These are phyloP conservation scores for Papilio elwesi DNA, from an alignment of 2,888 invertebrate species.

Conservation along the genomic window DNA sequence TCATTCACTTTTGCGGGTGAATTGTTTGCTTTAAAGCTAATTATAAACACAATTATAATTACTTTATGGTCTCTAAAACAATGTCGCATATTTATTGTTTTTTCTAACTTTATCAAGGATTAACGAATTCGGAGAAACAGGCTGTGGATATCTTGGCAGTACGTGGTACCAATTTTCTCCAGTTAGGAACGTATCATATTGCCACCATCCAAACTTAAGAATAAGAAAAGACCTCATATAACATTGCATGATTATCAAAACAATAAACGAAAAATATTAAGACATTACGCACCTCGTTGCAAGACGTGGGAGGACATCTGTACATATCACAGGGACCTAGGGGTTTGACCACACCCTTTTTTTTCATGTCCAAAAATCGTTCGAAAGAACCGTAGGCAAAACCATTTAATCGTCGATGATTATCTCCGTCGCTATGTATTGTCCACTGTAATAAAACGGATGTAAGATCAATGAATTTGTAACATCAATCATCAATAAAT, in stretches of 20 bases:
- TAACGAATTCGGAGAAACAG: constrained; percentile 69
- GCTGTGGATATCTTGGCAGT: constrained; percentile 66
- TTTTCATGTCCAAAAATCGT: constrained; percentile 77
- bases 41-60: neutral
- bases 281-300: constrained; percentile 60
- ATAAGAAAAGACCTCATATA: constrained; percentile 25
- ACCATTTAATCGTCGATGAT: constrained; percentile 82
- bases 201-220: constrained; percentile 80
- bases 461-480: neutral
- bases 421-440: constrained; percentile 72
- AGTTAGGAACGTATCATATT: constrained; percentile 67
- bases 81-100: constrained; percentile 75
- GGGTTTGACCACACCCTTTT: constrained; percentile 81
- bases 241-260: too few species aligned
- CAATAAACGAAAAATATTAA: neutral
- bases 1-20: constrained; percentile 18
- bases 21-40: constrained; percentile 20
- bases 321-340: constrained; percentile 81
- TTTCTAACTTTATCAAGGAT: constrained; percentile 69
- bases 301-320: constrained; percentile 72
- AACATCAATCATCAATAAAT: neutral
- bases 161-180: constrained; percentile 72
- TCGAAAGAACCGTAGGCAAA: constrained; percentile 80
- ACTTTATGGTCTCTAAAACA: constrained; percentile 58
- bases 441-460: constrained; percentile 49